Evolutionary conservation across 2,888 invertebrate genomes (phyloP), one percentile per base, ranked within the genome.

Genomic region (Tricholauxania praeusta): DNA sequence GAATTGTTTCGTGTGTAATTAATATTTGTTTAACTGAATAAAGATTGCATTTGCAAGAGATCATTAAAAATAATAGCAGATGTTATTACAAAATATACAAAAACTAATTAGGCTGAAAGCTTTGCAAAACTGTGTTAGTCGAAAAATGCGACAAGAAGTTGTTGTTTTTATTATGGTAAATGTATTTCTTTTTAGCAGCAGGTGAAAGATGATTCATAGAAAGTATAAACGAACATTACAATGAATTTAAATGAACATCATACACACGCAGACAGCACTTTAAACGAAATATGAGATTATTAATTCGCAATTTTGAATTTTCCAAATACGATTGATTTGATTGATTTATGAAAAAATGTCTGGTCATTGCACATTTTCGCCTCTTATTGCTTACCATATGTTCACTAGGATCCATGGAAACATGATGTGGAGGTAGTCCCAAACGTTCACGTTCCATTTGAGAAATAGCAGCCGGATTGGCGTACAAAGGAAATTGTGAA

Each of bases 391-490:
- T 87, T 88, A 93, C 94, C 94, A 97, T 95, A 77, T 96, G 96
- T 89, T 97, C 96, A 78, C 95, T 94, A 76, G 96, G 95, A 82
- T 80, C 94, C 92, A 80, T 88, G 71, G 89, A 89, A 48, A 89
- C 89, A 79, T 86, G 88, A 87, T 89, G 81, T 63, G 90, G 90
- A 66, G 93, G 92, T 79, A 92, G 93, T 85, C 96, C 96, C 81
- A 96, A 89, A 82, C 97, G 91, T 87, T 97, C 97, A 74, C 97
- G 90, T 85, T 97, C 97, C 83, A 96, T 88, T 84, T 94, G 95
- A 79, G 94, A 93, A 74, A 94, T 90, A 52, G 92, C 91, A 67
- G 94, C 93, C n/a, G 95, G 93, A 78, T 92, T 92, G 51, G 91
- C 90, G 66, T 92, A 93, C 71, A 93, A 89, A 15, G 91, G 91